Evolutionary conservation across 2,888 invertebrate species (phyloP).

Genomic region (Aleiodes testaceus): DNA sequence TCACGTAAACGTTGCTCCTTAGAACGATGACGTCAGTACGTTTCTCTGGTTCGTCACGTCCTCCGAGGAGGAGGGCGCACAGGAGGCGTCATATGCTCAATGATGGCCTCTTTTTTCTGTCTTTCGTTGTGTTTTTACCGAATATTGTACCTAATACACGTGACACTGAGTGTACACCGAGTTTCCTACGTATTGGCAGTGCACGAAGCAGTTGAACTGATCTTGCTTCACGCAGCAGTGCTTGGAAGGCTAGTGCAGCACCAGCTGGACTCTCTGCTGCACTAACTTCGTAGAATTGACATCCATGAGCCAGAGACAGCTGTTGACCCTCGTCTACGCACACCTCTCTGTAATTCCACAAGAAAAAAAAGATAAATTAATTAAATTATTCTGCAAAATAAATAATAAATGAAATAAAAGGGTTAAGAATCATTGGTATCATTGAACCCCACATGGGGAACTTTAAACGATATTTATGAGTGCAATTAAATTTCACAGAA

Average conservation of each 20-base stretch:
- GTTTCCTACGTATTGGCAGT: slow-evolving; percentile 81
- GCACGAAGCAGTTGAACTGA: slow-evolving; percentile 82
- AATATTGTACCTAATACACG: slow-evolving; percentile 87
- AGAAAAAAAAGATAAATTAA: slow-evolving; percentile 15
- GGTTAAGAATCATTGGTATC: slow-evolving; percentile 21
- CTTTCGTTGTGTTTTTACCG: slow-evolving; percentile 84
- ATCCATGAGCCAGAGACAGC: slow-evolving; percentile 83
- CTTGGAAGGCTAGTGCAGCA: slow-evolving; percentile 86
- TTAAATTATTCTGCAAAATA: too few species aligned
- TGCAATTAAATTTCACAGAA: slow-evolving; percentile 67
- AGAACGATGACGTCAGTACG: slow-evolving; percentile 66
- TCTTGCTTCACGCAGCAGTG: slow-evolving; percentile 83
- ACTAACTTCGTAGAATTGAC: slow-evolving; percentile 89
- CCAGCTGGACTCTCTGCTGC: slow-evolving; percentile 89
- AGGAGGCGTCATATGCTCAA: slow-evolving; percentile 80
- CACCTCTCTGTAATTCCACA: slow-evolving; percentile 77
- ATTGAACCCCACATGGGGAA: slow-evolving; percentile 26
- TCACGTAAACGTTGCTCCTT: slow-evolving; percentile 67
- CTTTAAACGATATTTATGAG: slow-evolving; percentile 64
- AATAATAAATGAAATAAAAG: slow-evolving; percentile 4
- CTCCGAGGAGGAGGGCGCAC: slow-evolving; percentile 69
- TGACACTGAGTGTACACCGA: slow-evolving; percentile 85
- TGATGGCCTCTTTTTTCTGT: slow-evolving; percentile 85
- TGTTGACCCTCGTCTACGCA: slow-evolving; percentile 88
- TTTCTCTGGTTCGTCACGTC: slow-evolving; percentile 65